phyloP scores from a whole-genome alignment of 2,113 vertebrate species.

The Myotis davidii region DNA sequence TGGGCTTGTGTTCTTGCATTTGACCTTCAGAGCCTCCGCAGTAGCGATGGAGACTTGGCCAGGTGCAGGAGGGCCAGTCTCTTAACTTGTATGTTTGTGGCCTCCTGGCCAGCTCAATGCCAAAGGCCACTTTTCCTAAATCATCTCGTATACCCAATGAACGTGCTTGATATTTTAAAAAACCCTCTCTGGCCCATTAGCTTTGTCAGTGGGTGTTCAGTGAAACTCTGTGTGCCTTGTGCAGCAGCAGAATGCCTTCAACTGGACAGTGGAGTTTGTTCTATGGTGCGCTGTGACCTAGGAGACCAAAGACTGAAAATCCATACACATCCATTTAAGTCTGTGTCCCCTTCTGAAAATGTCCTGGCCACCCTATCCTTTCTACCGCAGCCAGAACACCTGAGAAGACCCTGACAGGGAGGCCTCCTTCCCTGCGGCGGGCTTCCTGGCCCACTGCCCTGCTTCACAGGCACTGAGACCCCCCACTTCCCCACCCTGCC shows the following conservation, averaged over 20 bases:
- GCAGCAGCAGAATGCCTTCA: slow-evolving; percentile 9
- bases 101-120: not conserved
- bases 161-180: not conserved
- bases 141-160: not conserved
- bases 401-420: not conserved
- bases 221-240: not conserved
- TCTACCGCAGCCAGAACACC: not conserved
- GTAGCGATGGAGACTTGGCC: not conserved
- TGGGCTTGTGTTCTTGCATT: not conserved
- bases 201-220: not conserved
- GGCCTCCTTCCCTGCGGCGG: not conserved
- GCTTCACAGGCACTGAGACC: not conserved
- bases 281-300: not conserved
- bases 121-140: not conserved
- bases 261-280: not conserved
- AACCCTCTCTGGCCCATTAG: not conserved
- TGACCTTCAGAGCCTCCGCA: not conserved
- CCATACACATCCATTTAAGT: not conserved
- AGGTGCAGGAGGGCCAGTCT: not conserved
- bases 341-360: not conserved
- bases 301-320: not conserved
- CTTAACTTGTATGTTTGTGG: not conserved
- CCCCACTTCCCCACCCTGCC: not conserved
- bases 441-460: not conserved
- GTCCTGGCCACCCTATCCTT: not conserved